Evolutionary conservation across 2,888 invertebrate genomes (phyloP), one percentile per base, ranked within the genome.

Genomic region (Oligia strigilis): DNA sequence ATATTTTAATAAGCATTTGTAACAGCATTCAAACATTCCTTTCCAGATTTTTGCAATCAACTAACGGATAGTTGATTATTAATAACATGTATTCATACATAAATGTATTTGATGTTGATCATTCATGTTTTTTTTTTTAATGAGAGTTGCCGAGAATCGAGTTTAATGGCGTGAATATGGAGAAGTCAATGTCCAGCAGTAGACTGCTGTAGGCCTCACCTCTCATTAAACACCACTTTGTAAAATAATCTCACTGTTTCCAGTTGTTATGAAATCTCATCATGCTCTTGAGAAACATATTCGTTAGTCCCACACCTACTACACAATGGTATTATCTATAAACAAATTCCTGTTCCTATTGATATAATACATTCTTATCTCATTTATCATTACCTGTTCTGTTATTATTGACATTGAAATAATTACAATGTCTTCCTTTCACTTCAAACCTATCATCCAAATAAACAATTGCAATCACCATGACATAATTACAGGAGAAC

Each of bases 401-500:
- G 36, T 64, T 69, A 62, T 11, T 78, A 87, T 78, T 84, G 83
- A 83, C 87, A 84, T 84, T 84, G 87, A 87, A 78, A 66, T 49
- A 78, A 74, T 72, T 46, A 79, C 80, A 87, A 82, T 86, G 62
- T 82, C 74, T 78, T 77, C 87, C 76, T 86, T 86, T 77, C 76
- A 78, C 78, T 82, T 49, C 29, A 36, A 6, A 75, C 19, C 75
- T 74, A 80, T 81, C 74, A 82, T 77, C 77, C 76, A 40, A 83
- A 77, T 52, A 74, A 78, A 84, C 87, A 88, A 88, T 87, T 80
- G 62, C 66, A 67, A 82, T 86, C 73, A 36, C 90, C 90, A 85
- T 90, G 89, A 89, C 88, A 89, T 90, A 80, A 90, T 83, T 89
- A 85, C 76, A 67, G 70, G 77, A 70, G 87, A 88, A 88, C 81